Percentiles rank a stretch among this genome's conserved stretches.
phyloP scores from a whole-genome alignment of 2,113 vertebrate genomes.

The Myxocyprinus asiaticus region DNA sequence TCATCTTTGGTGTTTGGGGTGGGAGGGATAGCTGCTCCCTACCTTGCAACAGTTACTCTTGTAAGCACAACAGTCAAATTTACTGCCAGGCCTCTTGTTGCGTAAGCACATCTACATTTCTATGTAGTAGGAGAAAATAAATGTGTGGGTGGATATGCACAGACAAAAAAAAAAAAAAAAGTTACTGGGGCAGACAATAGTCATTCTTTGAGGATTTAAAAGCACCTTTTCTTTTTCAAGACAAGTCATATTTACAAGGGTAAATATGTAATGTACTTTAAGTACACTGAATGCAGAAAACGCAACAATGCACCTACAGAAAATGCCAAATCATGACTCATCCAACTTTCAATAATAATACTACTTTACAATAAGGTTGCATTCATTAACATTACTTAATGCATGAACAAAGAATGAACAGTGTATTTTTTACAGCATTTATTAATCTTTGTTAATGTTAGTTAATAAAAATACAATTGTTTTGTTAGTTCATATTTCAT shows the following conservation, averaged over 20 bases:
- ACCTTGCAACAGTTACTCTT: neutral
- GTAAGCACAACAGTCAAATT: constrained; percentile 18
- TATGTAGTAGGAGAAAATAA: constrained; percentile 1
- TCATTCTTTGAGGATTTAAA: neutral
- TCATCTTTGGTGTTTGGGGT: no score
- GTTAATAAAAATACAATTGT: no score
- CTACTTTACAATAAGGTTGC: no score
- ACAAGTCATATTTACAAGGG: neutral
- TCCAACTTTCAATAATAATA: no score
- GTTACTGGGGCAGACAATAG: neutral
- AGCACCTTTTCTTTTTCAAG: neutral
- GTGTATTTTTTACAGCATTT: no score
- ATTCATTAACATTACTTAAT: no score
- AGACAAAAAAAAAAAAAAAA: neutral
- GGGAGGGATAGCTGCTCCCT: no score
- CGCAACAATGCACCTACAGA: no score
- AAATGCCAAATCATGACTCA: no score
- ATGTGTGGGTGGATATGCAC: neutral
- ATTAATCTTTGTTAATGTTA: no score
- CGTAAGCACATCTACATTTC: constrained; percentile 4
- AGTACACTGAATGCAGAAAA: neutral
- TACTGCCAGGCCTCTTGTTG: constrained; percentile 13
- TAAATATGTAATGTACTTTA: neutral
- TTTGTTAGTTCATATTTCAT: no score
- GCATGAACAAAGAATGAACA: no score